A percentile compares a stretch with the other conserved stretches of the same genome.
Evolutionary conservation across 1,140 invertebrate species (phyloP).

Genomic region (Harlomillsia oculata): DNA sequence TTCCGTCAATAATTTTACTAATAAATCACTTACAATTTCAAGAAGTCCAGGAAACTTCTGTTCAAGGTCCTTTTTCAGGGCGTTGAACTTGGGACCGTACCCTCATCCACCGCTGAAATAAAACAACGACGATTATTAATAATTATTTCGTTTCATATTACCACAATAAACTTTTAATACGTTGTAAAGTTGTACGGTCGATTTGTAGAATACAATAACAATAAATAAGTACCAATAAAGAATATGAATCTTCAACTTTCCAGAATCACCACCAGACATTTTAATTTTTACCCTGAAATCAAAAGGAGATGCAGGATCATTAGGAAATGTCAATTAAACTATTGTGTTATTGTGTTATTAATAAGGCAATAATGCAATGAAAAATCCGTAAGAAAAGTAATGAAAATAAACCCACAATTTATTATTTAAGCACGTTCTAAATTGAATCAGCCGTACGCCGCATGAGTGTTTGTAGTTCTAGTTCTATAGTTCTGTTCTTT

Average conservation of each 20-base stretch:
- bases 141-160: not conserved
- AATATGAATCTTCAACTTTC: conserved; percentile 12
- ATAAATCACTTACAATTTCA: conserved; percentile 17
- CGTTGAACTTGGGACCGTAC: conserved; percentile 26
- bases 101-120: conserved; percentile 31
- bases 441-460: no score
- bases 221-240: conserved; percentile 29
- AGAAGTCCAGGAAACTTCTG: conserved; percentile 12
- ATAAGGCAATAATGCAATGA: no score
- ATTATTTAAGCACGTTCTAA: no score
- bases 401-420: no score
- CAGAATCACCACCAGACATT: not conserved
- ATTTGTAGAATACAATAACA: no score
- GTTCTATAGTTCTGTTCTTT: no score
- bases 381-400: no score
- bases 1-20: not conserved
- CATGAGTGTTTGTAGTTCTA: no score
- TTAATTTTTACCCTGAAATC: not conserved
- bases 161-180: not conserved
- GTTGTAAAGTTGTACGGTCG: not conserved
- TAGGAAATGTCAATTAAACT: no score
- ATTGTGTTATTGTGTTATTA: no score
- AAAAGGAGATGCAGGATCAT: no score
- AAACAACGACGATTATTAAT: not conserved
- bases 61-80: conserved; percentile 25